Conservation (phyloP, 1,140 invertebrate species). For the Odontomachus brunneus region DNA sequence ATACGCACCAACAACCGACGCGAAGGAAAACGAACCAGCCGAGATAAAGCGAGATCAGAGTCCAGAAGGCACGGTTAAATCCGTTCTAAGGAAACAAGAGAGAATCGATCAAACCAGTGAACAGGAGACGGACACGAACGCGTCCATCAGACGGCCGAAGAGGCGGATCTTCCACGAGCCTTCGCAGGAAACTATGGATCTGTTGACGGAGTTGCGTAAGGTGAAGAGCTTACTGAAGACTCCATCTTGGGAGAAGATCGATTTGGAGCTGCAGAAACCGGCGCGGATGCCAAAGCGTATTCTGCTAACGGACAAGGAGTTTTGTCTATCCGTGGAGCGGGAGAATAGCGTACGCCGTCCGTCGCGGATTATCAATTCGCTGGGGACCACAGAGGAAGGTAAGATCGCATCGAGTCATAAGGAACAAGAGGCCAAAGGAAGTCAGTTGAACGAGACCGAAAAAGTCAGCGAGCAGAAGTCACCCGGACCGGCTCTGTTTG, state of each 20-base stretch:
- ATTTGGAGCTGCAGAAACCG: slow-evolving; percentile 71
- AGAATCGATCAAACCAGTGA: slow-evolving; percentile 79
- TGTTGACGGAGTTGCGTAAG: slow-evolving; percentile 81
- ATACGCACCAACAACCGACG: background rate
- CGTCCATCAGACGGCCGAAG: slow-evolving; percentile 72
- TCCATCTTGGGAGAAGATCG: slow-evolving; percentile 78
- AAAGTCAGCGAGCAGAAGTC: slow-evolving; percentile 7
- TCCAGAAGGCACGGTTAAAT: slow-evolving; percentile 75
- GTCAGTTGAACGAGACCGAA: background rate
- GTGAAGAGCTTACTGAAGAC: slow-evolving; percentile 82
- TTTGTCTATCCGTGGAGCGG: slow-evolving; percentile 82
- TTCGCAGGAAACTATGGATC: slow-evolving; percentile 83
- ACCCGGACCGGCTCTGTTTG: slow-evolving; percentile 78
- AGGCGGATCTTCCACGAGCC: slow-evolving; percentile 80
- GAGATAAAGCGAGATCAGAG: slow-evolving; percentile 13
- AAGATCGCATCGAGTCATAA: background rate
- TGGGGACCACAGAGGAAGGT: slow-evolving; percentile 49
- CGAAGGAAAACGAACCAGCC: background rate
- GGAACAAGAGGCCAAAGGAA: slow-evolving; percentile 3
- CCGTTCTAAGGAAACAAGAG: slow-evolving; percentile 80
- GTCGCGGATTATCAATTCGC: slow-evolving; percentile 52
- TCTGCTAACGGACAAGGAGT: slow-evolving; percentile 82
- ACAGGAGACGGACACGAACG: slow-evolving; percentile 75
- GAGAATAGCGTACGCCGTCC: slow-evolving; percentile 80
- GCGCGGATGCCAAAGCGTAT: slow-evolving; percentile 80